Percentiles rank a stretch among this genome's conserved stretches.
Evolutionary conservation across 1,140 invertebrate genomes (phyloP).

Genomic region (Zelostemma sp.): DNA sequence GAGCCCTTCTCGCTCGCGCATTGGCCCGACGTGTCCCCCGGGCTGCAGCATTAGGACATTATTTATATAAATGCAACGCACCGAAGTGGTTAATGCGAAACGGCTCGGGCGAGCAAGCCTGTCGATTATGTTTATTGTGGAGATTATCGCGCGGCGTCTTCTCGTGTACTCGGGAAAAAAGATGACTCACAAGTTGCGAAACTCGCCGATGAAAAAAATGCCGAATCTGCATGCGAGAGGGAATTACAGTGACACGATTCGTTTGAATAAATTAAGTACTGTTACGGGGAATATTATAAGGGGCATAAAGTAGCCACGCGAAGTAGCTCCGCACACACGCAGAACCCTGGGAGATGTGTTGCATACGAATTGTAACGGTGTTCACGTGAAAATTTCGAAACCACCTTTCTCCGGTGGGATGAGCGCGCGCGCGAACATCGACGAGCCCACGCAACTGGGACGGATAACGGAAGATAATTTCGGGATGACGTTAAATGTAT

Average conservation of each 20-base stretch:
- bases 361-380: constrained; percentile 49
- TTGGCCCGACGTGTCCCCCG: too few relatives aligned
- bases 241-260: constrained; percentile 8
- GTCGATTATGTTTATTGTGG: constrained; percentile 4
- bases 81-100: not conserved
- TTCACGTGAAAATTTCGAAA: constrained; percentile 45
- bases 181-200: constrained; percentile 1
- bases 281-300: not conserved
- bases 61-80: not conserved
- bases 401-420: constrained; percentile 38
- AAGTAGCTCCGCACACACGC: constrained; percentile 25
- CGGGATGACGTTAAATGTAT: constrained; percentile 43
- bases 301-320: constrained; percentile 26
- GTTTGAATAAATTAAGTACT: constrained; percentile 8
- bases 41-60: not conserved
- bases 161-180: not conserved
- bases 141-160: constrained; percentile 1
- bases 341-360: too few relatives aligned
- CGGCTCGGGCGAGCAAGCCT: not conserved
- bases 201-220: constrained; percentile 3
- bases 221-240: constrained; percentile 4
- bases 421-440: constrained; percentile 16
- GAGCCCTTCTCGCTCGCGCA: too few relatives aligned
- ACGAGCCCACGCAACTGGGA: constrained; percentile 43
- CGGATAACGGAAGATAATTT: constrained; percentile 49